Evolutionary conservation across 30 jellyfish, hydroid and myxozoan genomes (phyloP).

Genomic region (Aurelia sp.): DNA sequence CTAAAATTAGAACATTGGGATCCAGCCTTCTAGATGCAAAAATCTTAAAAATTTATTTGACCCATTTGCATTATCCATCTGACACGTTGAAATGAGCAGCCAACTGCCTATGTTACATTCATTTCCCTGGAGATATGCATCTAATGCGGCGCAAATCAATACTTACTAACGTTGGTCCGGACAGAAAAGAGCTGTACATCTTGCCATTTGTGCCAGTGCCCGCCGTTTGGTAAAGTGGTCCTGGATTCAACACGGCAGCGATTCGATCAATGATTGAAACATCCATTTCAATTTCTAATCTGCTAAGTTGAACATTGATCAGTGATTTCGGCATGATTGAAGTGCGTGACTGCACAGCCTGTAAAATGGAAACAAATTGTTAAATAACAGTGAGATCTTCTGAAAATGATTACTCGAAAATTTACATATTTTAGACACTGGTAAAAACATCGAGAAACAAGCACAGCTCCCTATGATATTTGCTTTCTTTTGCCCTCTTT

Average conservation of each 20-base stretch:
- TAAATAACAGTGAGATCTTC: neutral
- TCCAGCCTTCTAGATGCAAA: no score
- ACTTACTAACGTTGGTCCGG: slow-evolving; percentile 77
- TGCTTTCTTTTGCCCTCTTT: no score
- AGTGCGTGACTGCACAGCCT: slow-evolving; percentile 96
- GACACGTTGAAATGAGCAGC: no score
- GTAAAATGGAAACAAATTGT: neutral
- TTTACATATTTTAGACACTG: no score
- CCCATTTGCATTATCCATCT: no score
- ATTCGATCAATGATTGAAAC: slow-evolving; percentile 90
- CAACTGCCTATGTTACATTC: no score
- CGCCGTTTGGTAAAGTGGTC: slow-evolving; percentile 59
- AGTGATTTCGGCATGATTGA: slow-evolving; percentile 79
- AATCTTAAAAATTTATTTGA: no score
- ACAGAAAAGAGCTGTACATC: slow-evolving; percentile 80
- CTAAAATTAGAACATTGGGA: no score
- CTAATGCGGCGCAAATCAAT: neutral
- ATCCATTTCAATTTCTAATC: slow-evolving; percentile 78
- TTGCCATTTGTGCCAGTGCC: neutral
- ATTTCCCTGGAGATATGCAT: no score
- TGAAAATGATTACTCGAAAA: no score
- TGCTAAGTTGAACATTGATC: slow-evolving; percentile 64
- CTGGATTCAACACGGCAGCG: slow-evolving; percentile 81
- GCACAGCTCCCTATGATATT: no score
- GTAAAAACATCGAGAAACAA: no score